Evolutionary conservation across 1,140 invertebrate genomes (phyloP), one percentile per base, ranked within the genome.

Genomic region (Zaprionus vittiger): DNA sequence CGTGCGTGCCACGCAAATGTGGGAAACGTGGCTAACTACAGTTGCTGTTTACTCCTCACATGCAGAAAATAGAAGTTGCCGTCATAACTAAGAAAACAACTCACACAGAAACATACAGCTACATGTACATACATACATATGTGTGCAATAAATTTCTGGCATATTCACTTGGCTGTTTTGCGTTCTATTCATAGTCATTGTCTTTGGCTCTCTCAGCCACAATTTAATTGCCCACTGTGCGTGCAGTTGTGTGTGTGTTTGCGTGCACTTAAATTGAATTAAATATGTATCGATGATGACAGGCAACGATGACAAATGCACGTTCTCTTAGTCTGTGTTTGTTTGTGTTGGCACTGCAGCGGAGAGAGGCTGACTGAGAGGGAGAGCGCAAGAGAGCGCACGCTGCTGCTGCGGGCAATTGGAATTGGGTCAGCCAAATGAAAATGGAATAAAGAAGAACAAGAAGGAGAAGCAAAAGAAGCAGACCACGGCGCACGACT

Each of bases 381-480:
- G 62, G 77, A 74, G 68, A 77, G 70, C 80, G 41, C n/a, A 17
- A 47, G 41, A 47, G 41, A 47, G 41, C n/a, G 11, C 12, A 12
- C 7, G 11, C 38, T 41, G 41, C 38, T 47, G 41, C 41, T 47
- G 41, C 41, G n/a, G 41, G 41, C 41, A 47, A 79, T 73, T 47
- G 65, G n/a, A 80, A 77, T 68, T 77, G 55, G 78, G 78, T 80
- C 78, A 80, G 64, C 26, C 70, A 61, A 77, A 73, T 73, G 59
- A 66, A 76, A 79, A 77, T 67, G 70, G 60, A 77, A 77, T 56
- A 54, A 76, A 72, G 47, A 61, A 47, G 62, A 47, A 61, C 28
- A 15, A 77, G 26, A 31, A 55, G 28, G 2, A 31, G 26, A 28
- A 28, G 26, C 1, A 28, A 5, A 6, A 28, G 26, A 47, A 66